Evolutionary conservation across 2,888 invertebrate species (phyloP), one percentile per base, ranked within the genome.

Genomic region (Mythimna loreyi): DNA sequence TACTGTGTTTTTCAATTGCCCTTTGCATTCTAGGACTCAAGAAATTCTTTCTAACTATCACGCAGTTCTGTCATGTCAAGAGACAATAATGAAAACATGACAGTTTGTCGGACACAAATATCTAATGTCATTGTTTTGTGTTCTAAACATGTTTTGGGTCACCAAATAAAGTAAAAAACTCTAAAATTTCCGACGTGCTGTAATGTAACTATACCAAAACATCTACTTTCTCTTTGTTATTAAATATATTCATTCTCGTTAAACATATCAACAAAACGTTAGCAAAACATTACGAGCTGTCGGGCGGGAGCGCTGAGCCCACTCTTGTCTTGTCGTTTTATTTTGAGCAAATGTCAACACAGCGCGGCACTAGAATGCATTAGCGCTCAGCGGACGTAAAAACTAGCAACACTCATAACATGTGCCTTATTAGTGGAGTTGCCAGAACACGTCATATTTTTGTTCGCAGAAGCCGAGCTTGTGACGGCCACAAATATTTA

Each of bases 401-500:
- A 79, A 81, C 72, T 80, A 75, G 69, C 57, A 67, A 62, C 59
- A 67, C 65, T 67, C 30, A 45, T 40, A 40, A 40, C 60, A 43
- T 69, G 63, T 59, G 67, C 70, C 72, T 68, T 83, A 71, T 63
- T 78, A 74, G 64, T 40, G 60, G 59, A 67, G 71, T 67, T 61
- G 74, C 64, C 72, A 74, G 80, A 75, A 79, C 80, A 81, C 87
- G 87, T 90, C 87, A 89, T 85, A 82, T 84, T 84, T 81, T 84
- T 81, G 78, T 85, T 82, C 81, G 75, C 72, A 73, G 79, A 72
- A 84, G 68, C 76, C 74, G 68, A 75, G 77, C 82, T 83, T 82
- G 83, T 84, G 77, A 80, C 81, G 85, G 81, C 80, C 72, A 86
- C 87, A 89, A 92, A 92, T 91, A 91, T 93, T 92, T 91, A 92